Evolutionary conservation across 2,888 invertebrate genomes (phyloP).

Genomic region (Diarsia dahlii): DNA sequence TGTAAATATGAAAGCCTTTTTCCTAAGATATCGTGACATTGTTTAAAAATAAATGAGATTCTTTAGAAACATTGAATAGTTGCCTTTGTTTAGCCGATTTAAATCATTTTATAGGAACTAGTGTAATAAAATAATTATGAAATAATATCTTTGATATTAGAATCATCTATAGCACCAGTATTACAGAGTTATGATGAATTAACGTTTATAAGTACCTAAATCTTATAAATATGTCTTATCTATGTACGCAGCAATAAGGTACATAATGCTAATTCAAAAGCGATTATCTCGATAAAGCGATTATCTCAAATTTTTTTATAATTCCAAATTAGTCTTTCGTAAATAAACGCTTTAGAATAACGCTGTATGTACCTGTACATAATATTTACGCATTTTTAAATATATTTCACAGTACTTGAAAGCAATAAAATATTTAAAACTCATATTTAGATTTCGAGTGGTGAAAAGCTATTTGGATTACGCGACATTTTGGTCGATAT

Average conservation of each 20-base stretch:
- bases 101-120: not conserved
- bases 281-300: not conserved
- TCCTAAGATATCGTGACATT: conserved; percentile 1
- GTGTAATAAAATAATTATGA: not conserved
- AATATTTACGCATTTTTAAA: conserved; percentile 5
- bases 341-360: conserved; percentile 15
- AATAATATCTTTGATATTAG: conserved; percentile 6
- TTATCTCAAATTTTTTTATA: not conserved
- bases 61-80: not conserved
- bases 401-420: conserved; percentile 14
- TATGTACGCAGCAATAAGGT: not conserved
- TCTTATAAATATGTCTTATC: conserved; percentile 24
- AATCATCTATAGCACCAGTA: conserved; percentile 19
- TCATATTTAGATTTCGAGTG: not conserved
- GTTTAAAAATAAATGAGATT: conserved; percentile 20
- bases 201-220: conserved; percentile 25
- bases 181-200: not conserved
- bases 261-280: conserved; percentile 9
- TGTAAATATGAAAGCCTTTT: conserved; percentile 30
- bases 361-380: not conserved
- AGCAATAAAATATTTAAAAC: not conserved
- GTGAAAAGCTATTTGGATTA: no score
- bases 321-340: not conserved
- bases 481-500: no score
- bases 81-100: not conserved